Evolutionary conservation across 2,797 vertebrate genomes (phyloP), one percentile per base, ranked within the genome.

Genomic region (Mastacembelus armatus): DNA sequence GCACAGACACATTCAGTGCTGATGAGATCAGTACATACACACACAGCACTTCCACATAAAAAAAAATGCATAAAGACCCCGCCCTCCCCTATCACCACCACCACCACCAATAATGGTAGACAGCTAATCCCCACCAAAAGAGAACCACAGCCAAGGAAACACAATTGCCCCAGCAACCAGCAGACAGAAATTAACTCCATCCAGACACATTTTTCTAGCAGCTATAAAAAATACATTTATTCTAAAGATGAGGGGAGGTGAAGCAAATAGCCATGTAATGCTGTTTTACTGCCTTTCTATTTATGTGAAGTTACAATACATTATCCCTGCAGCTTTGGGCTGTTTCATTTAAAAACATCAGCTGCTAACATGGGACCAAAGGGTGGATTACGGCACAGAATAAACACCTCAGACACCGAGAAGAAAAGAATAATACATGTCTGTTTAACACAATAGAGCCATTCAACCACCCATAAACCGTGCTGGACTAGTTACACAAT

Each of bases 61-160:
- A 83, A 86, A n/a, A 84, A 81, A 86, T 74, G 73, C 82, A 80
- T 85, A 69, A 74, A 84, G 83, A 88, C 77, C n/a, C n/a, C n/a
- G n/a, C n/a, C n/a, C n/a, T n/a, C n/a, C n/a, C n/a, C n/a, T n/a
- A n/a, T 87, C 85, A 85, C 80, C 84, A 85, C 76, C 87, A 81
- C 71, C 77, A 74, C 63, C 69, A 80, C 63, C 64, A 78, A 51
- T 69, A 84, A 82, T 67, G 48, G 56, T 83, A 78, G 65, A 68
- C 63, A 33, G 71, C 77, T 85, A 87, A 92, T 89, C 87, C 74
- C 36, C 33, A 56, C 33, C 42, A 62, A 78, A 66, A 14, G 16
- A 32, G 59, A 78, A 55, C 68, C 11, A 0, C 65, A 82, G 81
- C 76, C 70, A 77, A 56, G 48, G 78, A 56, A 74, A 80, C 79